These are phyloP conservation scores for Tetramorium parvispinum DNA, from an alignment of 1,140 invertebrate genomes.

Conservation along the genomic window DNA sequence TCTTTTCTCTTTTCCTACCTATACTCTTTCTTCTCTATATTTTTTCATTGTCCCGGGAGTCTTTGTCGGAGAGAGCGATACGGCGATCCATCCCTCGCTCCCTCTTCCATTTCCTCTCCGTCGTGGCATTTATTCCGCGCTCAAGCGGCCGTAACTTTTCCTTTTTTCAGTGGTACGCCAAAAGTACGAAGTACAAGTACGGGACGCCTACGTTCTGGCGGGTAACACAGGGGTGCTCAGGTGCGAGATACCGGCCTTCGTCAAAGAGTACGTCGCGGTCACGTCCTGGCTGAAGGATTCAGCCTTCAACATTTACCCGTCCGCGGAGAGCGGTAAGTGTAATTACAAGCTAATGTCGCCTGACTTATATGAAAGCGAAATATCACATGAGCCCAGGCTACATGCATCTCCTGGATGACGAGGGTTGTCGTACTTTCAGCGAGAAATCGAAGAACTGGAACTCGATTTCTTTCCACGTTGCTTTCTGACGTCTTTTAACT, in stretches of 20 bases:
- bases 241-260: constrained; percentile 95
- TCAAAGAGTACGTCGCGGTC: constrained; percentile 94
- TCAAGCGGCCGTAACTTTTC: constrained; percentile 59
- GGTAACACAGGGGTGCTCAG: constrained; percentile 95
- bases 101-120: background rate
- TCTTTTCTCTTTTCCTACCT: background rate
- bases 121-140: background rate
- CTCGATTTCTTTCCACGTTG: background rate
- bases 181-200: constrained; percentile 94
- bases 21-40: background rate
- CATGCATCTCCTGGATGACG: background rate
- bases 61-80: constrained; percentile 44
- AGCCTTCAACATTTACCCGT: constrained; percentile 92
- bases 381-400: background rate
- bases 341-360: constrained; percentile 12
- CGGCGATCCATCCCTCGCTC: background rate
- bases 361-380: constrained; percentile 20
- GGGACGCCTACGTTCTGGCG: constrained; percentile 94
- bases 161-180: constrained; percentile 92
- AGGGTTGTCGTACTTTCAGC: background rate
- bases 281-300: constrained; percentile 95
- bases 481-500: background rate
- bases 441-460: background rate
- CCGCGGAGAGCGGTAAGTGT: constrained; percentile 91
- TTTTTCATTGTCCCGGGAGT: constrained; percentile 21